Conservation (phyloP, 2,113 vertebrate species). For the Crocuta crocuta region DNA sequence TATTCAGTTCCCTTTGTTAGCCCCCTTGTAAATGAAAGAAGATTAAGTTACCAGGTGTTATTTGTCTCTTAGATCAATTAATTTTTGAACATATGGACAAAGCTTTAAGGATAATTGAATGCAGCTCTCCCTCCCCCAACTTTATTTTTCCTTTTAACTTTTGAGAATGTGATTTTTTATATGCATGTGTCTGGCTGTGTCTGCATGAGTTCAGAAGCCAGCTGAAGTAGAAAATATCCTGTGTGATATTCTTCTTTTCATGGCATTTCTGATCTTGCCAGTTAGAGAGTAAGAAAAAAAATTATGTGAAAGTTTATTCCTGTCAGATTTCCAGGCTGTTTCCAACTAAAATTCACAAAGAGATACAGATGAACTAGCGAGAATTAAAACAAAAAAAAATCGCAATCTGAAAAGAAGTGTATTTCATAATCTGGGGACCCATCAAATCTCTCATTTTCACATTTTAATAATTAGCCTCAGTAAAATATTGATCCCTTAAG, state of each 20-base stretch:
- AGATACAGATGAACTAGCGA: not conserved
- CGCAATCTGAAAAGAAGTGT: not conserved
- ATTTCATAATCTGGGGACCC: not conserved
- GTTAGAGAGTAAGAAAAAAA: not conserved
- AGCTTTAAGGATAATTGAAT: not conserved
- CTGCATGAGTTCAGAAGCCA: not conserved
- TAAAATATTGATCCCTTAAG: not conserved
- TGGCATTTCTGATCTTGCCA: constrained; percentile 73
- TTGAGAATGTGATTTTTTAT: not conserved
- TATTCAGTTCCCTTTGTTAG: not conserved
- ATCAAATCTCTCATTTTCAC: not conserved
- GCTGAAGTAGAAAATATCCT: not conserved
- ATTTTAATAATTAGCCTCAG: not conserved
- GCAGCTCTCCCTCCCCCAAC: not conserved
- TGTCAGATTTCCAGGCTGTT: constrained; percentile 58
- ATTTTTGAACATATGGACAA: not conserved
- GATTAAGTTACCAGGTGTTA: not conserved
- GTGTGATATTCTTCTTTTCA: not conserved
- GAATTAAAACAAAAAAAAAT: not conserved
- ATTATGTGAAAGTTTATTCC: constrained; percentile 24
- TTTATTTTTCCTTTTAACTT: not conserved
- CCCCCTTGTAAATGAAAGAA: not conserved
- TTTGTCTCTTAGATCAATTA: constrained; percentile 22
- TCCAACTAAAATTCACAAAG: constrained; percentile 31
- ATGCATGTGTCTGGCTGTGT: not conserved